Conservation (phyloP, 2,113 vertebrate species). For the Channa argus region DNA sequence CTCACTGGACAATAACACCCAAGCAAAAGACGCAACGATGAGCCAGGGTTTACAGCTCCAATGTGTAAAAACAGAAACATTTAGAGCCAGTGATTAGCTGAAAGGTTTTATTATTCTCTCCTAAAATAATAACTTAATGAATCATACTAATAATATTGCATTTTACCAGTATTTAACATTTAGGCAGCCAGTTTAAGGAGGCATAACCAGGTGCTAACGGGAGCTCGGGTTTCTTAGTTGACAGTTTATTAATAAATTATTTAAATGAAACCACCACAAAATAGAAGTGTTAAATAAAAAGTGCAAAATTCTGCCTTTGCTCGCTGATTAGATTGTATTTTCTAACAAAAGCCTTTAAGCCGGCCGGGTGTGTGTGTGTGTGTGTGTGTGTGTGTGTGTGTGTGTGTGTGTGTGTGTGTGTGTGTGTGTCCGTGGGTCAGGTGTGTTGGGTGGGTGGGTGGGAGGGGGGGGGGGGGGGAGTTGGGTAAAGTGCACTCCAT, state of each 20-base stretch:
- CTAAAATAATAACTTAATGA: neutral
- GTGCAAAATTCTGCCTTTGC: neutral
- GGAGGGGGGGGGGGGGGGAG: constrained; percentile 14
- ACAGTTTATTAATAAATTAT: neutral
- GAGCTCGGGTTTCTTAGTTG: neutral
- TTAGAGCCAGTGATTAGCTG: no score
- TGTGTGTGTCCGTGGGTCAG: constrained; percentile 13
- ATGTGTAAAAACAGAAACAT: no score
- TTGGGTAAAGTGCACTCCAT: constrained; percentile 83
- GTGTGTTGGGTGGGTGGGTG: constrained; percentile 27
- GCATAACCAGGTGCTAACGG: no score
- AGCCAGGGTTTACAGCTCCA: no score
- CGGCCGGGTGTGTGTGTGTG: neutral
- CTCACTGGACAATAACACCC: no score
- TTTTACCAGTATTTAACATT: no score
- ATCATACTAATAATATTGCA: neutral
- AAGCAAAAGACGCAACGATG: no score
- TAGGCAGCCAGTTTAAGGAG: no score
- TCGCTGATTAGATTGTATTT: neutral
- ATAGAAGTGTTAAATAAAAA: constrained; percentile 12
- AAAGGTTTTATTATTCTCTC: no score
- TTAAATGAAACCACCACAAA: constrained; percentile 22
- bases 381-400: no score
- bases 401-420: neutral
- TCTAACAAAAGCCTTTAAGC: neutral